phyloP scores from a whole-genome alignment of 2,888 invertebrate genomes.

The Oxycera nigricornis region DNA sequence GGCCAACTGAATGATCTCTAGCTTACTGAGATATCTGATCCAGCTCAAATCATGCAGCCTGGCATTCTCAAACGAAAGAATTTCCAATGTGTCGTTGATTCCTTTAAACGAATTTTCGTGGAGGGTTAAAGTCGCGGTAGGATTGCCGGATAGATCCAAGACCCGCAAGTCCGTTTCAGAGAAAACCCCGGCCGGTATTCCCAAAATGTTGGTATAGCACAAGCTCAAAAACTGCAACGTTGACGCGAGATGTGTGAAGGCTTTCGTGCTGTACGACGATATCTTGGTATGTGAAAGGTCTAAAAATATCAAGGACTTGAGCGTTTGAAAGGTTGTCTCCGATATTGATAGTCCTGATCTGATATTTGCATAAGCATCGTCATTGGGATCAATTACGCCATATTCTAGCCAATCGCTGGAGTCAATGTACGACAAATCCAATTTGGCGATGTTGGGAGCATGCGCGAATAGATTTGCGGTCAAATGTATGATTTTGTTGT shows the following conservation, averaged over 20 bases:
- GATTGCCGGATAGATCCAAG: constrained; percentile 68
- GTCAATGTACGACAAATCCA: constrained; percentile 66
- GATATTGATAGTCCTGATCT: constrained; percentile 55
- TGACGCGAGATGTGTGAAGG: constrained; percentile 55
- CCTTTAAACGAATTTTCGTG: constrained; percentile 59
- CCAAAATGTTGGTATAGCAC: constrained; percentile 63
- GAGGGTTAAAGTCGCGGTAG: constrained; percentile 56
- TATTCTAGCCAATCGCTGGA: constrained; percentile 51
- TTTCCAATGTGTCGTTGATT: constrained; percentile 60
- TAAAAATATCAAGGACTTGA: constrained; percentile 58
- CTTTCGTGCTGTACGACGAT: constrained; percentile 54
- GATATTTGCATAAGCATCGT: neutral
- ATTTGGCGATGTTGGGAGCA: constrained; percentile 60
- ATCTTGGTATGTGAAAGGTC: constrained; percentile 62
- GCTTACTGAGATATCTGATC: constrained; percentile 58
- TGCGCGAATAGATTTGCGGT: constrained; percentile 60
- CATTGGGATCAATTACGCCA: constrained; percentile 49
- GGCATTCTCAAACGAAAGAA: constrained; percentile 63
- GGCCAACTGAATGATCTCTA: constrained; percentile 63
- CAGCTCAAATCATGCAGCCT: constrained; percentile 60
- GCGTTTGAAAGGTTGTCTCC: constrained; percentile 54
- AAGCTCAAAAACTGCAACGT: constrained; percentile 60
- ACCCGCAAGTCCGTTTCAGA: constrained; percentile 61
- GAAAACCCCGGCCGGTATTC: constrained; percentile 60
- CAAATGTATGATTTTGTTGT: constrained; percentile 64